Percentiles rank a stretch among this genome's conserved stretches.
Conservation (phyloP, 2,797 vertebrate genomes). For the Hippopotamyrus pictus region DNA sequence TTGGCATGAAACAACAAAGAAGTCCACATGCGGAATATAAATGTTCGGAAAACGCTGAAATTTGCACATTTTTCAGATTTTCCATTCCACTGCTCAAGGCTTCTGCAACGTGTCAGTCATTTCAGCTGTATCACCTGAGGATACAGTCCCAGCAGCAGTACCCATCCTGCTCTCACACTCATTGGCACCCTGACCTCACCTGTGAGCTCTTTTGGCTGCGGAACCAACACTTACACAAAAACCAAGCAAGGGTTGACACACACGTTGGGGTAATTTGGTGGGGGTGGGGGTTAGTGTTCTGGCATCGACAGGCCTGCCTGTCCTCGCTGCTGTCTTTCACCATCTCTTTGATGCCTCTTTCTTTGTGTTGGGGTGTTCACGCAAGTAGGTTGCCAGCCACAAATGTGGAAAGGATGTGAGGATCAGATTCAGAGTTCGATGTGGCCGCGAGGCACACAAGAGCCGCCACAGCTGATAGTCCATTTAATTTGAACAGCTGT, state of each 20-base stretch:
- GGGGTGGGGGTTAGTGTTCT: background rate
- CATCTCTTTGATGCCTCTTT: background rate
- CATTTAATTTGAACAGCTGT: background rate
- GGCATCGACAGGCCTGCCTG: background rate
- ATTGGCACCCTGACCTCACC: background rate
- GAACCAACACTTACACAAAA: background rate
- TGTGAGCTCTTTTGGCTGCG: background rate
- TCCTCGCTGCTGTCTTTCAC: background rate
- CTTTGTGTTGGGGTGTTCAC: background rate
- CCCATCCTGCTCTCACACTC: background rate
- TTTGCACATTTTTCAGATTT: constrained; percentile 15
- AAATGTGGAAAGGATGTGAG: background rate
- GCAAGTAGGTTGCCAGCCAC: background rate
- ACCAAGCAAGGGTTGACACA: background rate
- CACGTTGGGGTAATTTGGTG: background rate
- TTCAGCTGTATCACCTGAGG: background rate
- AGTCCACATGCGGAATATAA: constrained; percentile 5
- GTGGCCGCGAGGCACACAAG: background rate
- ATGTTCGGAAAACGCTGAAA: constrained; percentile 16
- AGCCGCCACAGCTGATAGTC: background rate
- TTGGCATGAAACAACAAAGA: background rate
- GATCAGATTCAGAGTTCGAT: background rate
- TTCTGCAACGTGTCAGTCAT: background rate
- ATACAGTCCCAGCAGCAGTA: background rate
- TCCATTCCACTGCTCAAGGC: background rate